Percentiles rank a stretch among this genome's conserved stretches.
Evolutionary conservation across 2,797 vertebrate species (phyloP).

Genomic region (Galaxias olidus): DNA sequence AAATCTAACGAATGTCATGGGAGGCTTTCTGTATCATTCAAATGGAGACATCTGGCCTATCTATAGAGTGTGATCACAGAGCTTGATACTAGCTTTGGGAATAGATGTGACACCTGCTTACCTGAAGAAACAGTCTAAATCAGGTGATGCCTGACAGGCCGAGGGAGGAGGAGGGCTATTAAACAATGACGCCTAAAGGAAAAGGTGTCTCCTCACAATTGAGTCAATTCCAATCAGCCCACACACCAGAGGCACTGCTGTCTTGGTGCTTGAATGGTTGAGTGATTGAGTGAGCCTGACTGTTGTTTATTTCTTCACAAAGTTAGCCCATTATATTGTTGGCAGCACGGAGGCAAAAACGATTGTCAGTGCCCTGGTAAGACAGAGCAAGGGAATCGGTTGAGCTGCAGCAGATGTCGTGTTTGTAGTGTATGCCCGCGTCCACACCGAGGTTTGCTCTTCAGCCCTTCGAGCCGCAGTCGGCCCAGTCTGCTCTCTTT

Average conservation of each 20-base stretch:
- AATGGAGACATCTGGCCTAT: slow-evolving; percentile 64
- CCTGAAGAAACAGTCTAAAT: slow-evolving; percentile 64
- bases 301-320: slow-evolving; percentile 56
- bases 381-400: slow-evolving; percentile 41
- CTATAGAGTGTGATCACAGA: slow-evolving; percentile 50
- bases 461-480: not conserved
- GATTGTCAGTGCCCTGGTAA: slow-evolving; percentile 42
- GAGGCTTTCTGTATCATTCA: slow-evolving; percentile 62
- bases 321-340: slow-evolving; percentile 54
- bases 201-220: slow-evolving; percentile 51
- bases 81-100: slow-evolving; percentile 49
- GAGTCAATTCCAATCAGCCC: slow-evolving; percentile 61
- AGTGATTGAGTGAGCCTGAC: slow-evolving; percentile 48
- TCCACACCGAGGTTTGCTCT: no score
- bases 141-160: slow-evolving; percentile 48
- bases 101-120: slow-evolving; percentile 71
- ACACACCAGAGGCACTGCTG: slow-evolving; percentile 57
- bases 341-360: slow-evolving; percentile 48
- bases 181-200: slow-evolving; percentile 55
- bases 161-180: slow-evolving; percentile 31
- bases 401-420: slow-evolving; percentile 44
- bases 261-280: slow-evolving; percentile 56
- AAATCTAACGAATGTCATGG: slow-evolving; percentile 61
- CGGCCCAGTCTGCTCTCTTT: not conserved
- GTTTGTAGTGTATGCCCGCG: no score